phyloP scores from a whole-genome alignment of 2,888 invertebrate species.

The Philopedon plagiatum region DNA sequence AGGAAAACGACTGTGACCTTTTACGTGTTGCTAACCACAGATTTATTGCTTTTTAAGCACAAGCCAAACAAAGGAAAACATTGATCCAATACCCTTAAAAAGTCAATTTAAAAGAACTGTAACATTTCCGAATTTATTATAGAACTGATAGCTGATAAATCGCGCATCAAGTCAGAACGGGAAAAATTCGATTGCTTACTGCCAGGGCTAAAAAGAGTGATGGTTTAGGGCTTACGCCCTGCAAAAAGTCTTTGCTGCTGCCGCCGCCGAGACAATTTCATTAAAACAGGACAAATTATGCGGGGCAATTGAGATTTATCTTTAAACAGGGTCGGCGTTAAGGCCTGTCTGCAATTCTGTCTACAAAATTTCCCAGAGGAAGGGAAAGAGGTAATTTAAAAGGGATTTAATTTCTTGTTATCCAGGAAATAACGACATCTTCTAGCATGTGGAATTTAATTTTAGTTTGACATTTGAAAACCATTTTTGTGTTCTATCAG shows the following conservation, averaged over 20 bases:
- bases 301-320: slow-evolving; percentile 48
- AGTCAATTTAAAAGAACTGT: slow-evolving; percentile 21
- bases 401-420: slow-evolving; percentile 19
- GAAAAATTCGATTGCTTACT: slow-evolving; percentile 49
- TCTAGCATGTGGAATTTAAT: slow-evolving; percentile 2
- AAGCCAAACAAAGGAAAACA: slow-evolving; percentile 1
- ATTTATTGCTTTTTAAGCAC: slow-evolving; percentile 1
- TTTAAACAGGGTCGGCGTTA: slow-evolving; percentile 40
- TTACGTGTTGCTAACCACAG: too few relatives aligned
- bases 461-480: background rate
- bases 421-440: background rate
- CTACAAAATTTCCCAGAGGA: slow-evolving; percentile 32
- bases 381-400: slow-evolving; percentile 24
- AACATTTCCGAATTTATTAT: slow-evolving; percentile 40
- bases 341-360: slow-evolving; percentile 15
- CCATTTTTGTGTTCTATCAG: too few relatives aligned
- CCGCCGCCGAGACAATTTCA: slow-evolving; percentile 45
- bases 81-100: slow-evolving; percentile 2
- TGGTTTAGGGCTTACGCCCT: slow-evolving; percentile 34
- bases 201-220: slow-evolving; percentile 44
- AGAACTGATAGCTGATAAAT: slow-evolving; percentile 45
- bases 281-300: slow-evolving; percentile 51
- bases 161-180: slow-evolving; percentile 45
- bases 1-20: too few relatives aligned
- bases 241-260: slow-evolving; percentile 32